Evolutionary conservation across 1,140 invertebrate genomes (phyloP).

Genomic region (Dryas iulia): DNA sequence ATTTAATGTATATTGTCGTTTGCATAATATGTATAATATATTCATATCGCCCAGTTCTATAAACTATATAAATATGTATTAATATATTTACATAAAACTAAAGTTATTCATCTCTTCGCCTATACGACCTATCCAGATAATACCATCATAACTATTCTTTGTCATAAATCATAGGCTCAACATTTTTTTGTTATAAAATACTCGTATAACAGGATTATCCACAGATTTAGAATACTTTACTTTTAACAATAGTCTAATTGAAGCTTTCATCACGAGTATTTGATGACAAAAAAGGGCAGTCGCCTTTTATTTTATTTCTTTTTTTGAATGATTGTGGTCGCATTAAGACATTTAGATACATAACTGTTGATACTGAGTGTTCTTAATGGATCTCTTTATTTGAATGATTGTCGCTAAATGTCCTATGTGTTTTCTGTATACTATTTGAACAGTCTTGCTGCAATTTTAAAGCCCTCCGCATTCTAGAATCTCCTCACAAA

Average conservation of each 20-base stretch:
- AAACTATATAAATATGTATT: neutral
- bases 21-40: slow-evolving; percentile 46
- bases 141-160: slow-evolving; percentile 46
- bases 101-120: slow-evolving; percentile 44
- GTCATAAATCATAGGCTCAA: slow-evolving; percentile 49
- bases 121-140: slow-evolving; percentile 44
- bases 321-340: slow-evolving; percentile 73
- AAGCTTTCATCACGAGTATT: slow-evolving; percentile 31
- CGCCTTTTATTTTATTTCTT: slow-evolving; percentile 64
- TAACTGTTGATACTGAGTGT: slow-evolving; percentile 65
- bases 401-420: slow-evolving; percentile 68
- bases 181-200: slow-evolving; percentile 58
- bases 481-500: neutral
- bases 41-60: slow-evolving; percentile 38
- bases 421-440: slow-evolving; percentile 42
- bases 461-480: slow-evolving; percentile 27
- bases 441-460: slow-evolving; percentile 44
- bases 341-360: slow-evolving; percentile 63
- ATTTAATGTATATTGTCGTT: slow-evolving; percentile 54
- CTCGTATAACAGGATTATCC: no score
- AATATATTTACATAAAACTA: slow-evolving; percentile 32
- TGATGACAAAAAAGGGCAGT: slow-evolving; percentile 52
- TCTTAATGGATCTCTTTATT: slow-evolving; percentile 55
- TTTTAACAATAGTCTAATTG: neutral
- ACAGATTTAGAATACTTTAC: neutral